Base-by-base conservation (phyloP, 2,888 invertebrate species). In the Cosmia trapezina region DNA sequence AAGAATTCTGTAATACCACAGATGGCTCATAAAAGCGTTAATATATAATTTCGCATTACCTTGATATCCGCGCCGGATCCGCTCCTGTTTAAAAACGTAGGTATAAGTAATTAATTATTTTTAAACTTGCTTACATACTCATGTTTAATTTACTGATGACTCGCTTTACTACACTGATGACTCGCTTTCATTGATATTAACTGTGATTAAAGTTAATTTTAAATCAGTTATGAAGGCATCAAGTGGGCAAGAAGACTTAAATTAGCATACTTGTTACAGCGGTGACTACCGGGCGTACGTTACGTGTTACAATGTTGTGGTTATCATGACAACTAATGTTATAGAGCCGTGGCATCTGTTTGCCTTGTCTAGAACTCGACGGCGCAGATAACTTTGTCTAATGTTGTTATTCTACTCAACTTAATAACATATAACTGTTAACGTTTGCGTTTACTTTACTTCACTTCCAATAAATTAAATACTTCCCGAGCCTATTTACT, bases 181-280 rank as follows among this genome's bases (percentile, higher is more conserved):
- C 72, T 63, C 49, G 19, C 43, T 60, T 70, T 71, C 62, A 86
- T 84, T 81, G 74, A 80, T 76, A 81, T 84, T 81, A 79, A 79
- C 75, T 71, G 64, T 79, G 73, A 85, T 83, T 68, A 74, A 74
- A 80, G 79, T 81, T 74, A 71, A 76, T 78, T 84, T 83, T 85
- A 83, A 85, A 88, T 85, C 82, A 85, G 77, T 85, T 84, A 86
- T 81, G 74, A 80, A 82, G 79, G 73, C 74, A 79, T 83, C 73
- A 75, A 80, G 80, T 79, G 76, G 65, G 61, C 45, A 71, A 75
- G 77, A 75, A 83, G 43, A 75, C 73, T 88, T 86, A 83, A 84
- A 87, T 89, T 88, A 87, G 80, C 85, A 87, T 84, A 83, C 61
- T 70, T 64, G 60, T 73, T 70, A 56, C 53, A 69, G 63, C 37